Percentiles rank a stretch among this genome's conserved stretches.
Evolutionary conservation across 2,113 vertebrate genomes (phyloP).

Genomic region (Pedetes capensis): DNA sequence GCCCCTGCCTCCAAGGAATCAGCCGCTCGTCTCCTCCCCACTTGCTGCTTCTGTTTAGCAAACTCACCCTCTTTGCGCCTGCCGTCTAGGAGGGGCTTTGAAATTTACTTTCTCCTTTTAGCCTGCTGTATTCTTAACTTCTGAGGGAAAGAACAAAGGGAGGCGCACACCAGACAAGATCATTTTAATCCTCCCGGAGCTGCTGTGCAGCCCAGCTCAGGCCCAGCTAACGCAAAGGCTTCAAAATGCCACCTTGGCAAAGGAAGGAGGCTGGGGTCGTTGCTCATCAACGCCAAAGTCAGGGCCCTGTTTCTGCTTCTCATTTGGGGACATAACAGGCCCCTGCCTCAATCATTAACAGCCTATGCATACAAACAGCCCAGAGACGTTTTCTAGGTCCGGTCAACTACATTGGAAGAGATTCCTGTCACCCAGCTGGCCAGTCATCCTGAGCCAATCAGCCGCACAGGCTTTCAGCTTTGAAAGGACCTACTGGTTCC

Average conservation of each 20-base stretch:
- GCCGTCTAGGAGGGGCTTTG: slow-evolving; percentile 56
- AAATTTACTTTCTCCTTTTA: slow-evolving; percentile 73
- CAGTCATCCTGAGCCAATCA: slow-evolving; percentile 57
- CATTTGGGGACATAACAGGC: slow-evolving; percentile 84
- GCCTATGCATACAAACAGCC: slow-evolving; percentile 87
- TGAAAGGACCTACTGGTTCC: slow-evolving; percentile 74
- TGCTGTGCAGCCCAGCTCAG: slow-evolving; percentile 52
- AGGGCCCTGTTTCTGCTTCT: slow-evolving; percentile 79
- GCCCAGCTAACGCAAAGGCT: slow-evolving; percentile 78
- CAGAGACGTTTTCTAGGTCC: slow-evolving; percentile 85
- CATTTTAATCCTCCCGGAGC: slow-evolving; percentile 42
- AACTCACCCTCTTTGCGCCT: slow-evolving; percentile 41
- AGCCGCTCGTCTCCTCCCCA: not conserved
- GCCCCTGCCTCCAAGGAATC: not conserved
- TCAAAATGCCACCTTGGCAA: slow-evolving; percentile 76
- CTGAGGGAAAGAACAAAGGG: slow-evolving; percentile 57
- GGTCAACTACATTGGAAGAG: slow-evolving; percentile 81
- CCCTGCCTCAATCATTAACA: slow-evolving; percentile 87
- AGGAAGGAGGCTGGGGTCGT: slow-evolving; percentile 47
- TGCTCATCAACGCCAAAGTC: slow-evolving; percentile 78
- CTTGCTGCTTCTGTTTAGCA: slow-evolving; percentile 46
- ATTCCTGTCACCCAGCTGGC: slow-evolving; percentile 85
- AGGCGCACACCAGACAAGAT: slow-evolving; percentile 53
- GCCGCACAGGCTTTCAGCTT: slow-evolving; percentile 66
- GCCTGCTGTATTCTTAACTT: slow-evolving; percentile 73